phyloP scores from a whole-genome alignment of 2,888 invertebrate species.

The Ormyrus rosae region DNA sequence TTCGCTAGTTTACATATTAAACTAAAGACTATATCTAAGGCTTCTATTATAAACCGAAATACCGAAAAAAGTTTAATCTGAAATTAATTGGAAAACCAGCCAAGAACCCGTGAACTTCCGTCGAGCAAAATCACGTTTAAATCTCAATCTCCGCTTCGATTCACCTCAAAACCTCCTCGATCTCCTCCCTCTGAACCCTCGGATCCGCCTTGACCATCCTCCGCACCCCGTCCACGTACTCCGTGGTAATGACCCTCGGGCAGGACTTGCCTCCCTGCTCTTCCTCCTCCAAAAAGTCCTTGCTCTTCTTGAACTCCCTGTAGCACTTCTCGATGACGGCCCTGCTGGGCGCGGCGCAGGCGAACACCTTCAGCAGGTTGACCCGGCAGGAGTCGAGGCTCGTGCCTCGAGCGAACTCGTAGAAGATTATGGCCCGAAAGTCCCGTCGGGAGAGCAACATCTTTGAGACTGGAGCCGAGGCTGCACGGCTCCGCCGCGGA shows the following conservation, averaged over 20 bases:
- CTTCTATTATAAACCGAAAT: too few relatives aligned
- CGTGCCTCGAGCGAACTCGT: constrained; percentile 1
- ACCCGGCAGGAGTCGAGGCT: neutral
- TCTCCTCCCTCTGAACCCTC: neutral
- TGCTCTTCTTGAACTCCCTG: neutral
- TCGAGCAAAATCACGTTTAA: too few relatives aligned
- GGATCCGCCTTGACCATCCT: neutral
- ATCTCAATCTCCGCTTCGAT: neutral
- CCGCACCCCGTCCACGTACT: constrained; percentile 17
- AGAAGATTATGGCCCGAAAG: constrained; percentile 13
- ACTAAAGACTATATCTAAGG: too few relatives aligned
- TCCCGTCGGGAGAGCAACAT: constrained; percentile 12
- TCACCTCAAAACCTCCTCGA: neutral
- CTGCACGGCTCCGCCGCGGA: too few relatives aligned
- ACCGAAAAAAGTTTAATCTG: too few relatives aligned
- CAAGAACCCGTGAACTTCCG: too few relatives aligned
- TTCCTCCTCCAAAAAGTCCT: neutral
- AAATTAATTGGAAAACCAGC: too few relatives aligned
- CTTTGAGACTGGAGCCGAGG: neutral
- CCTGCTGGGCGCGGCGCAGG: neutral
- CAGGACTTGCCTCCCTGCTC: neutral
- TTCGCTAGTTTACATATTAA: too few relatives aligned
- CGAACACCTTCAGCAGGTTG: neutral
- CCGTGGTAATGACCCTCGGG: constrained; percentile 3
- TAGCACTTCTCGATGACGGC: neutral